Conservation (phyloP, 2,113 vertebrate genomes). For the Anarrhichthys ocellatus region DNA sequence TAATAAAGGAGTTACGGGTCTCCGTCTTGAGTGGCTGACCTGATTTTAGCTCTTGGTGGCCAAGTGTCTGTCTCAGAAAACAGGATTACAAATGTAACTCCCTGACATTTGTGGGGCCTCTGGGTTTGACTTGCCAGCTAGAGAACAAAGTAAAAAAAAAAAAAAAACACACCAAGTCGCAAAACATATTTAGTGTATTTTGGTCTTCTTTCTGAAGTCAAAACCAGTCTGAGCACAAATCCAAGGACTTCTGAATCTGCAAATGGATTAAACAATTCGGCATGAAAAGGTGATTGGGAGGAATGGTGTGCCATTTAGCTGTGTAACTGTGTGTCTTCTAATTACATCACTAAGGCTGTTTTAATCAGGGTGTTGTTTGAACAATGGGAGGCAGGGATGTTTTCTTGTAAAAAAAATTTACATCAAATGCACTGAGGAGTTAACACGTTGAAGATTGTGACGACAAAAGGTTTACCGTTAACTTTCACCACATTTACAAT, state of each 20-base stretch:
- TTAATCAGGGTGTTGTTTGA: slow-evolving; percentile 6
- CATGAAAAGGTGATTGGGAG: not conserved
- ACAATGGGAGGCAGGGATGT: not conserved
- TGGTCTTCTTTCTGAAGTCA: not conserved
- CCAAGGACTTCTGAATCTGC: slow-evolving; percentile 25
- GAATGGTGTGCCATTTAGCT: not conserved
- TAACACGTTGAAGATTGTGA: not conserved
- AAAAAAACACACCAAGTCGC: not conserved
- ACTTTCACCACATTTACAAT: slow-evolving; percentile 1
- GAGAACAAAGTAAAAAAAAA: not conserved
- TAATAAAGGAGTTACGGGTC: not conserved
- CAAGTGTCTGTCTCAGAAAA: not conserved
- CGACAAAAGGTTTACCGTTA: not conserved
- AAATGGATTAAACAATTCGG: slow-evolving; percentile 31
- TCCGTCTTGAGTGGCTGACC: not conserved
- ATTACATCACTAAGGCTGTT: not conserved
- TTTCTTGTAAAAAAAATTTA: slow-evolving; percentile 1
- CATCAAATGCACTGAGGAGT: not conserved
- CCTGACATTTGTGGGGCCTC: not conserved
- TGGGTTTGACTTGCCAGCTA: not conserved
- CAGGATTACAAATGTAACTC: not conserved
- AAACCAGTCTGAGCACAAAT: not conserved
- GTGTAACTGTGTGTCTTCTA: not conserved
- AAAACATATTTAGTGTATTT: not conserved
- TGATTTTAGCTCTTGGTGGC: not conserved